Conservation (phyloP, 2,113 vertebrate species). For the Otis tarda region DNA sequence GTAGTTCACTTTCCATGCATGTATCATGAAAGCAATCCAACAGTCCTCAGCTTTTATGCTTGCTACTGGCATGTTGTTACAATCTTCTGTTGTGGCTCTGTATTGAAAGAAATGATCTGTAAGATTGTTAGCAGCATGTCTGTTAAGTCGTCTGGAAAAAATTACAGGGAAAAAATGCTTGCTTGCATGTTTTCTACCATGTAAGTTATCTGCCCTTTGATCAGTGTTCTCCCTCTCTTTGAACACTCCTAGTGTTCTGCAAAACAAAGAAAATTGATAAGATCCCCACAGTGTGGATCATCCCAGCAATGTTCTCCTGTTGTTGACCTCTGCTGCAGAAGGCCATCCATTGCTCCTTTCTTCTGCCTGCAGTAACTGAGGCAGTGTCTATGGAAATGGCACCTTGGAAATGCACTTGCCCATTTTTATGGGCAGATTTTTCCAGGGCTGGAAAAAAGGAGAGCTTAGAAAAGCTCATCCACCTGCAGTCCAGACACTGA, state of each 20-base stretch:
- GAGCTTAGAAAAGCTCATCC: not conserved
- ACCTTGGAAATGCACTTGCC: not conserved
- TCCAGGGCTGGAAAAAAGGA: not conserved
- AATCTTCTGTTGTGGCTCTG: not conserved
- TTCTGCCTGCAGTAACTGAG: not conserved
- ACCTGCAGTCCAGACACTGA: not conserved
- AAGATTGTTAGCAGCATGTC: conserved; percentile 4
- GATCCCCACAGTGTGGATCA: not conserved
- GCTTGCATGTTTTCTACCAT: not conserved
- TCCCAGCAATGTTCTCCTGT: not conserved
- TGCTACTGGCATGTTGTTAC: conserved; percentile 9
- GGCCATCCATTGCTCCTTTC: not conserved
- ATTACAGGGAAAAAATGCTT: not conserved
- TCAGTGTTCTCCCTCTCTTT: conserved; percentile 37
- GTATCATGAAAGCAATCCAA: not conserved
- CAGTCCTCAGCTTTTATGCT: not conserved
- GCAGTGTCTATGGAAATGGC: not conserved
- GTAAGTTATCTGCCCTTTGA: not conserved
- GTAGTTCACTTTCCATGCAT: conserved; percentile 18
- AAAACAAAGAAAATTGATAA: not conserved
- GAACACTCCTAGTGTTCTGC: not conserved
- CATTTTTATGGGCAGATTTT: not conserved
- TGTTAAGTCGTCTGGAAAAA: not conserved
- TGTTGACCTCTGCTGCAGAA: not conserved
- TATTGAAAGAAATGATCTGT: not conserved